Conservation (phyloP, 2,113 vertebrate genomes). For the Campylomormyrus tamandua region DNA sequence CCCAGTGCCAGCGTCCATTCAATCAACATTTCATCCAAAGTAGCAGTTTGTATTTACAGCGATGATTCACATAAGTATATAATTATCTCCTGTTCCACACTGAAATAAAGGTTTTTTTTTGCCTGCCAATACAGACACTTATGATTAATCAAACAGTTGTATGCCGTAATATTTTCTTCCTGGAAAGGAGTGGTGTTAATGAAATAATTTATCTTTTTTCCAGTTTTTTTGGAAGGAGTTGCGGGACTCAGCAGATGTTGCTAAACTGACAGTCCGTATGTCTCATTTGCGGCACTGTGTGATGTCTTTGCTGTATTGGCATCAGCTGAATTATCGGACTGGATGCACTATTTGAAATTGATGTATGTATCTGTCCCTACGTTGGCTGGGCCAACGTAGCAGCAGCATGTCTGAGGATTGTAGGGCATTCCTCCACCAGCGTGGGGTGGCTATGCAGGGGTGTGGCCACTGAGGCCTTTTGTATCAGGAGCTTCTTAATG, state of each 20-base stretch:
- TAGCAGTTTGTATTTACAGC: neutral
- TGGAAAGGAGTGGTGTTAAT: neutral
- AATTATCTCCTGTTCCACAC: conserved; percentile 3
- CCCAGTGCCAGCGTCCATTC: neutral
- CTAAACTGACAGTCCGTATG: neutral
- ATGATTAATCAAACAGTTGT: neutral
- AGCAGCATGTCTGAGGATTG: neutral
- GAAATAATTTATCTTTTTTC: neutral
- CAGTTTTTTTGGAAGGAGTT: neutral
- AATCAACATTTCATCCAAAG: neutral
- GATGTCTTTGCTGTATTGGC: neutral
- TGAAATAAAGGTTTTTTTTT: neutral
- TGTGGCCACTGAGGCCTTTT: neutral
- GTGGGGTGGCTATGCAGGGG: neutral
- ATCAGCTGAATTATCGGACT: neutral
- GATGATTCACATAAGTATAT: conserved; percentile 6
- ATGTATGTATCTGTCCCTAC: neutral
- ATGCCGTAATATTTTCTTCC: neutral
- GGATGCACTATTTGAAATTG: neutral
- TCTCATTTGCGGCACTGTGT: neutral
- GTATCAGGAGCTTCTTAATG: neutral
- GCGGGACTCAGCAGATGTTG: neutral
- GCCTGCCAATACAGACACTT: neutral
- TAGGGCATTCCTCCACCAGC: neutral
- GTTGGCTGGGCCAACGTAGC: neutral